These are phyloP conservation scores for Oscheius sp. DNA, from an alignment of 1,140 invertebrate genomes.

Conservation along the genomic window DNA sequence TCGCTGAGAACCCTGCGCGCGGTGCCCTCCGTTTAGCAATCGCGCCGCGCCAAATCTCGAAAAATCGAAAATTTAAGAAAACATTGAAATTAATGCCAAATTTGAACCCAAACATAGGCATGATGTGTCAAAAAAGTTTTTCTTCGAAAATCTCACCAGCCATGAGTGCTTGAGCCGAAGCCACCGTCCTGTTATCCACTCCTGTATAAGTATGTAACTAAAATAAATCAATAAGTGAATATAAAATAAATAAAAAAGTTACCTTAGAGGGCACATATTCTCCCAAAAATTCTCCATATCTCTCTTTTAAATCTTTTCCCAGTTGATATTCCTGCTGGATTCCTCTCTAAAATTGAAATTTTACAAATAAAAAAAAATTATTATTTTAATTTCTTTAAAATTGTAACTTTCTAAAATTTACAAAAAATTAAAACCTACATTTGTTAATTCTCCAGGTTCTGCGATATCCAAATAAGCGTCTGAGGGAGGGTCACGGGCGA, in stretches of 20 bases:
- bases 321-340: not conserved
- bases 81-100: too few species aligned
- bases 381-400: not conserved
- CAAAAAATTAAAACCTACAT: not conserved
- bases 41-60: too few species aligned
- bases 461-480: not conserved
- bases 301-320: not conserved
- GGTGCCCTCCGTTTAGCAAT: too few species aligned
- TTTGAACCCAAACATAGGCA: too few species aligned
- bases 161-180: not conserved
- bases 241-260: too few species aligned
- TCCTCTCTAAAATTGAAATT: not conserved
- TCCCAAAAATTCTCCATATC: not conserved
- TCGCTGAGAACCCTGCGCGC: too few species aligned
- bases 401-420: not conserved
- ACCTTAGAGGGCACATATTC: not conserved
- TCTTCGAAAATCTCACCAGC: too few species aligned
- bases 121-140: too few species aligned
- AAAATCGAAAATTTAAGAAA: too few species aligned
- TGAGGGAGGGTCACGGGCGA: not conserved
- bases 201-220: not conserved
- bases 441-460: not conserved
- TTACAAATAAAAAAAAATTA: not conserved
- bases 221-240: not conserved
- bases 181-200: conserved; percentile 1